Evolutionary conservation across 2,888 invertebrate genomes (phyloP).

Genomic region (Agriopis leucophaearia): DNA sequence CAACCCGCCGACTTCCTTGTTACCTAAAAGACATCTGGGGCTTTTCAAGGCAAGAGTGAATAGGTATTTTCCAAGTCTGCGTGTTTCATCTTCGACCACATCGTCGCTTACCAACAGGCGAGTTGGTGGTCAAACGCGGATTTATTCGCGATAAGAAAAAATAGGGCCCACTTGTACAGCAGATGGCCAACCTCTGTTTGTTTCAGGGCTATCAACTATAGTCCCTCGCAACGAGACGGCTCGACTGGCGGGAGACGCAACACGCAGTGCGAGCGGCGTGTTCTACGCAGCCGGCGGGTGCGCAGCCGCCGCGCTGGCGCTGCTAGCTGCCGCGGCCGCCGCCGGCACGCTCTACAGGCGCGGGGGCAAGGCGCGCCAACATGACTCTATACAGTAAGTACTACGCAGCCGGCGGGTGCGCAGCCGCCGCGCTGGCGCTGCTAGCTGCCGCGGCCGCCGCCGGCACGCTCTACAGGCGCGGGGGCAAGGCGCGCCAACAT

Average conservation of each 20-base stretch:
- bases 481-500: conserved; percentile 89
- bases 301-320: conserved; percentile 90
- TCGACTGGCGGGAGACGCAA: conserved; percentile 89
- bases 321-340: conserved; percentile 89
- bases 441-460: neutral
- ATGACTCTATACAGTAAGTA: conserved; percentile 89
- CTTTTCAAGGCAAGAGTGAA: no score
- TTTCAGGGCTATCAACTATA: conserved; percentile 74
- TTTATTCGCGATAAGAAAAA: no score
- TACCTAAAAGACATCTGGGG: no score
- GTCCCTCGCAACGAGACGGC: conserved; percentile 91
- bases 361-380: conserved; percentile 89
- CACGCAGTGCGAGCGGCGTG: conserved; percentile 87
- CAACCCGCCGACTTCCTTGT: no score
- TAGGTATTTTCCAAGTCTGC: no score
- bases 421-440: conserved; percentile 55
- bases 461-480: conserved; percentile 82
- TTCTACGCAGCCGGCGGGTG: conserved; percentile 94
- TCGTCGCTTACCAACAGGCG: no score
- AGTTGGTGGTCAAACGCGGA: no score
- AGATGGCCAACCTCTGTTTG: no score
- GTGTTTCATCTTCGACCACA: no score
- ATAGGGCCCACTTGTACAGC: no score
- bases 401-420: neutral
- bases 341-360: conserved; percentile 89